A percentile compares a stretch with the other conserved stretches of the same genome.
These are phyloP conservation scores for Diprion similis DNA, from an alignment of 1,140 invertebrate species.

Conservation along the genomic window DNA sequence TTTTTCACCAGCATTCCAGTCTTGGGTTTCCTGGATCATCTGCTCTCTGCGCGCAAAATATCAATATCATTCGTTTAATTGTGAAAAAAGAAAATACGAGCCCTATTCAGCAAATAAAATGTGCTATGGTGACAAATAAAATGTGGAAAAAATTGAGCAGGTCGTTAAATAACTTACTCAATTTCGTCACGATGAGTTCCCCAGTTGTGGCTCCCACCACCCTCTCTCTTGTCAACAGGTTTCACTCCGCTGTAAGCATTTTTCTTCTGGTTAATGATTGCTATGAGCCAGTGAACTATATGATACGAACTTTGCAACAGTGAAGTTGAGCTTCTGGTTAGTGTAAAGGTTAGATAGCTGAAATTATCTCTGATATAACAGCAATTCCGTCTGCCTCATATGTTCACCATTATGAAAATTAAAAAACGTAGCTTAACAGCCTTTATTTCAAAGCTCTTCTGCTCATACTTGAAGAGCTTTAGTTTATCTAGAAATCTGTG, in stretches of 20 bases:
- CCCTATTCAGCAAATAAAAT: too few relatives aligned
- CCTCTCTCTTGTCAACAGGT: slow-evolving; percentile 92
- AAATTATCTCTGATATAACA: background rate
- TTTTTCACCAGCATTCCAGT: slow-evolving; percentile 59
- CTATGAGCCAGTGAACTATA: slow-evolving; percentile 1
- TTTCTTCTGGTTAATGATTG: slow-evolving; percentile 53
- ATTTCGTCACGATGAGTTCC: slow-evolving; percentile 91
- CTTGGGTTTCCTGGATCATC: slow-evolving; percentile 57
- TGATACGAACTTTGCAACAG: slow-evolving; percentile 21
- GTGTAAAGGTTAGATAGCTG: slow-evolving; percentile 13
- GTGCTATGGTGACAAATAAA: too few relatives aligned
- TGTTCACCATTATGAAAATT: too few relatives aligned
- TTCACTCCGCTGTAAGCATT: slow-evolving; percentile 83
- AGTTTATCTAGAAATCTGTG: too few relatives aligned
- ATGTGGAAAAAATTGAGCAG: background rate
- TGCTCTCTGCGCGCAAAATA: slow-evolving; percentile 43
- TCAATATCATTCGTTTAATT: background rate
- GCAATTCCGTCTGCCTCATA: too few relatives aligned
- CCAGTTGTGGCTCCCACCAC: slow-evolving; percentile 94
- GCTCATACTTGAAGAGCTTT: too few relatives aligned
- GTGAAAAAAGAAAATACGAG: too few relatives aligned
- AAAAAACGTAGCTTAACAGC: background rate
- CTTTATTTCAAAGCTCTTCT: too few relatives aligned
- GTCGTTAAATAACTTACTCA: slow-evolving; percentile 66
- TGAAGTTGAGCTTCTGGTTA: background rate